phyloP scores from a whole-genome alignment of 2,888 invertebrate genomes.

The Tetramorium bicarinatum region DNA sequence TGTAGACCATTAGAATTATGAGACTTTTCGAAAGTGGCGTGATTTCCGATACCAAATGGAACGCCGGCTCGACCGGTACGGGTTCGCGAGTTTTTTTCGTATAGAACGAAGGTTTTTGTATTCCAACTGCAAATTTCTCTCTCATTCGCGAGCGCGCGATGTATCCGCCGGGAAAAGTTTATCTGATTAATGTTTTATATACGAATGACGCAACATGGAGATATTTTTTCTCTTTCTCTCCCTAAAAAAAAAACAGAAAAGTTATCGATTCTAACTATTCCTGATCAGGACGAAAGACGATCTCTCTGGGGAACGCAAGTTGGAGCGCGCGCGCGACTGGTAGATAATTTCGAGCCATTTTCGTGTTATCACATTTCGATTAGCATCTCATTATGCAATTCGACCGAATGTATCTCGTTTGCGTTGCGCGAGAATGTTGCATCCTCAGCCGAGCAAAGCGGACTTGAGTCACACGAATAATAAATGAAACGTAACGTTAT shows the following conservation, averaged over 20 bases:
- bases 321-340: neutral
- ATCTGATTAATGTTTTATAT: conserved; percentile 15
- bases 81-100: conserved; percentile 54
- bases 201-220: neutral
- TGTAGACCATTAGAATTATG: neutral
- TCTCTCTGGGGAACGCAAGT: neutral
- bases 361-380: neutral
- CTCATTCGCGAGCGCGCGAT: conserved; percentile 1
- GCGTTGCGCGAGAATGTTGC: conserved; percentile 3
- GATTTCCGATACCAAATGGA: neutral
- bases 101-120: neutral
- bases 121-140: conserved; percentile 16
- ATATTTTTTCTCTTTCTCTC: neutral
- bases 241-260: neutral
- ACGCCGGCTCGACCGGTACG: neutral
- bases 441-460: conserved; percentile 71
- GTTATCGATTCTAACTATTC: neutral
- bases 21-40: neutral
- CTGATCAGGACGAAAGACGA: neutral
- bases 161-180: neutral
- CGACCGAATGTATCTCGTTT: conserved; percentile 35
- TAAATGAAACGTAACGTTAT: conserved; percentile 34
- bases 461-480: conserved; percentile 69
- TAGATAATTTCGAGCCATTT: neutral
- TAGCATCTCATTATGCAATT: neutral